Conservation (phyloP, 2,888 invertebrate genomes). For the Callimorpha dominula region DNA sequence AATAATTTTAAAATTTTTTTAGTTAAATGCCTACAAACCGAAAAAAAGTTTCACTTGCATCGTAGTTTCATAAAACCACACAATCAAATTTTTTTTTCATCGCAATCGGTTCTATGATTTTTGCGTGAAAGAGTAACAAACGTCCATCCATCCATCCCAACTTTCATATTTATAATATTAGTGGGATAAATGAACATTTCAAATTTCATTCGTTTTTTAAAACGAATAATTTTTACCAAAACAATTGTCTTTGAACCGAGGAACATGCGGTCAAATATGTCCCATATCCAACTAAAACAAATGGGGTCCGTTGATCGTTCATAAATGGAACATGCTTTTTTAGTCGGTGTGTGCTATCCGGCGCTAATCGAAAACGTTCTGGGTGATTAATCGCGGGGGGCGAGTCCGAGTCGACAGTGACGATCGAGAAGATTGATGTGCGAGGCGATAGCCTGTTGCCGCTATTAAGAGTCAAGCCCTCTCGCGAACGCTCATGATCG, state of each 20-base stretch:
- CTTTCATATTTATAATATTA: no score
- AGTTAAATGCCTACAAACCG: no score
- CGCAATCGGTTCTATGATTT: no score
- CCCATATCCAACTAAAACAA: slow-evolving; percentile 55
- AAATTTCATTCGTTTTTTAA: no score
- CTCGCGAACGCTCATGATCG: slow-evolving; percentile 48
- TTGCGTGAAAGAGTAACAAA: no score
- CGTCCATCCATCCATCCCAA: no score
- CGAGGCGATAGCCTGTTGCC: slow-evolving; percentile 60
- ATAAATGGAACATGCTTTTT: slow-evolving; percentile 74
- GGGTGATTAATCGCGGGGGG: slow-evolving; percentile 82
- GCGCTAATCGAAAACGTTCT: slow-evolving; percentile 83
- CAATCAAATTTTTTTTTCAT: no score
- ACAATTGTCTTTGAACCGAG: background rate
- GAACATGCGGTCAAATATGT: slow-evolving; percentile 38
- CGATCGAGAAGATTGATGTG: slow-evolving; percentile 80
- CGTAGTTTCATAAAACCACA: no score
- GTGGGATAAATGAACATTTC: no score
- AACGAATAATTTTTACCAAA: no score
- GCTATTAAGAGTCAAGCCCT: slow-evolving; percentile 66
- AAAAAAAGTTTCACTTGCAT: no score
- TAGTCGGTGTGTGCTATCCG: slow-evolving; percentile 61
- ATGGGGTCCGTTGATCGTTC: slow-evolving; percentile 59
- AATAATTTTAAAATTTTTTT: no score
- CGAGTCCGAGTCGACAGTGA: slow-evolving; percentile 75